These are phyloP conservation scores for Hemaris fuciformis DNA, from an alignment of 2,888 invertebrate genomes.

Conservation along the genomic window DNA sequence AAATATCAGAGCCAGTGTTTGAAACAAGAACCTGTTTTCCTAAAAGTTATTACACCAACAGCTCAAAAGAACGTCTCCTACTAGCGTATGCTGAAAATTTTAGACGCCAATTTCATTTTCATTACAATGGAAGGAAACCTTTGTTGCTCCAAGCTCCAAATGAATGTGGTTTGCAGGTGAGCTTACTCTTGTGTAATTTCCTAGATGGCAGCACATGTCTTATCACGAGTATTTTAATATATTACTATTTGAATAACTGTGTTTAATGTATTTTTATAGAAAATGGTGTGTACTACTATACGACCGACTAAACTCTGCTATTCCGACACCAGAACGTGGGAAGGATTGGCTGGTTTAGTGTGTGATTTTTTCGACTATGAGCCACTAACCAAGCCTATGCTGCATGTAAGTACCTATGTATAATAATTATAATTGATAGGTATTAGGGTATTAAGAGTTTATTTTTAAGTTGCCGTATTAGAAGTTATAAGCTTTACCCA, in stretches of 20 bases:
- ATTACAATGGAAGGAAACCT: constrained; percentile 82
- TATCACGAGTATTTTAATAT: neutral
- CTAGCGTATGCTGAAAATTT: constrained; percentile 90
- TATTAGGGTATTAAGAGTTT: neutral
- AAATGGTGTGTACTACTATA: constrained; percentile 93
- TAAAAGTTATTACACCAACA: constrained; percentile 83
- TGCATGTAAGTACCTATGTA: constrained; percentile 83
- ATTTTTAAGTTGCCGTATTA: too few species aligned
- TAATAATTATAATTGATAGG: neutral
- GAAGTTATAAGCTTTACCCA: too few species aligned
- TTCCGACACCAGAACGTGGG: constrained; percentile 86
- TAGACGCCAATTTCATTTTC: constrained; percentile 84
- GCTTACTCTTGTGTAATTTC: constrained; percentile 12
- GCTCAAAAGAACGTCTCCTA: constrained; percentile 85
- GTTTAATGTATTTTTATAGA: constrained; percentile 77
- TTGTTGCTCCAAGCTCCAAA: constrained; percentile 87
- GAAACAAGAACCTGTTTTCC: constrained; percentile 83
- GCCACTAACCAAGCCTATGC: constrained; percentile 83
- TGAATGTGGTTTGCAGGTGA: constrained; percentile 89
- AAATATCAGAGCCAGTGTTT: constrained; percentile 77
- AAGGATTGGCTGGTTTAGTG: constrained; percentile 87
- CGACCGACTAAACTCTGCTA: constrained; percentile 89
- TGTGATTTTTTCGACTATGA: constrained; percentile 90
- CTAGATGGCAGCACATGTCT: constrained; percentile 32
- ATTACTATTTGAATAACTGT: neutral